These are phyloP conservation scores for Thryonomys swinderianus DNA, from an alignment of 2,113 vertebrate genomes.

Conservation along the genomic window DNA sequence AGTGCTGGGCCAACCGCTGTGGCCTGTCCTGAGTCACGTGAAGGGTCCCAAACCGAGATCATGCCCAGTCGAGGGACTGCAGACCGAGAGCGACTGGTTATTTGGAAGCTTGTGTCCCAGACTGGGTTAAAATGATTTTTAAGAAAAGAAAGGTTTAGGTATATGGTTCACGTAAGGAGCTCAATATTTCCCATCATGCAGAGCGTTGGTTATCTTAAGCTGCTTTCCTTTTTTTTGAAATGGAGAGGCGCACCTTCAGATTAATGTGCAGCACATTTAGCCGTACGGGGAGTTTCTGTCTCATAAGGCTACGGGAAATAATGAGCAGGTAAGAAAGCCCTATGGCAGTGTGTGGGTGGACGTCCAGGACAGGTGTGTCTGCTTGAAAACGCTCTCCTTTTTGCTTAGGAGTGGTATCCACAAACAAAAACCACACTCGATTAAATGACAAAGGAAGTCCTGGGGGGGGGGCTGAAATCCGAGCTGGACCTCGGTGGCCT, in stretches of 20 bases:
- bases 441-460: conserved; percentile 58
- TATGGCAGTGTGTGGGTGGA: not conserved
- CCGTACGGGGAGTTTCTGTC: conserved; percentile 12
- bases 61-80: not conserved
- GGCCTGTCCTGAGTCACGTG: not conserved
- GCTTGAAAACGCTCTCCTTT: conserved; percentile 59
- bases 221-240: conserved; percentile 4
- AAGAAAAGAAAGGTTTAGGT: not conserved
- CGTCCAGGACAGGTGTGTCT: conserved; percentile 44
- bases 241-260: not conserved
- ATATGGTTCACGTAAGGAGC: not conserved
- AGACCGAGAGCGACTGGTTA: not conserved
- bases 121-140: not conserved
- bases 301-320: conserved; percentile 52
- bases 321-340: conserved; percentile 62
- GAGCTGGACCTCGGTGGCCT: conserved; percentile 54
- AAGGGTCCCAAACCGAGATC: not conserved
- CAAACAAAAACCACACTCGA: conserved; percentile 44
- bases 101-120: not conserved
- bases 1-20: not conserved
- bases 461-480: too few relatives aligned
- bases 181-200: not conserved
- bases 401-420: conserved; percentile 62
- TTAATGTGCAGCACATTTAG: conserved; percentile 37
- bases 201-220: conserved; percentile 36